Base-by-base conservation (phyloP, 2,797 vertebrate genomes). In the Loriculus beryllinus region DNA sequence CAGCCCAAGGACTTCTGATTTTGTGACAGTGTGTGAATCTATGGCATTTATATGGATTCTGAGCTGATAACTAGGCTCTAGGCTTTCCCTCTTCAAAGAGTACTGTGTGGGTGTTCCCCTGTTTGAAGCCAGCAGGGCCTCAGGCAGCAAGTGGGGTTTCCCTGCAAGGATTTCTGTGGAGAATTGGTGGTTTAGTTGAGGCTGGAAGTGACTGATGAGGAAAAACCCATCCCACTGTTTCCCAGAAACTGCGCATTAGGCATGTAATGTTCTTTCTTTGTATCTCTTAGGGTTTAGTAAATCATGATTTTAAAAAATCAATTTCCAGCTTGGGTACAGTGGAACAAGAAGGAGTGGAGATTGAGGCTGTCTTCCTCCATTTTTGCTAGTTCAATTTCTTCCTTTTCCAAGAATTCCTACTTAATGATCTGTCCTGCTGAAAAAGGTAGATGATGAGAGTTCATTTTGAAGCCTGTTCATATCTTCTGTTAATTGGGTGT, bases 1-100 rank as follows among this genome's bases (percentile, higher is more conserved):
- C 49, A 54, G 6, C 22, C 35, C 12, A 59, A 47, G 21, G 28
- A 49, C 57, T 57, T 85, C 35, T 19, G 31, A 0, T 68, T 49
- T 81, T 75, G 23, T 29, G 28, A 31, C 19, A 59, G 6, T 17
- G 17, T 57, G 49, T 51, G 40, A 64, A 68, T 83, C 29, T 65
- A 3, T 71, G 67, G 18, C 15, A 56, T 78, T 90, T 81, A 5
- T 37, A 8, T 78, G 42, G 29, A 77, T 87, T 89, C n/a, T 70
- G 57, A 87, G 48, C 75, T 67, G 77, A 45, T 78, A 83, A 75
- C 75, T 35, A 35, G 45, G 63, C 48, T 52, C 6, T 13, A 40
- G 40, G 72, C 37, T 85, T 86, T 49, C 74, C 26, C 15, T 29
- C 60, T 89, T 83, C 62, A 83, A 75, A 89, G 84, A 83, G 6